phyloP scores from a whole-genome alignment of 2,888 invertebrate species.

The Brenthis daphne region DNA sequence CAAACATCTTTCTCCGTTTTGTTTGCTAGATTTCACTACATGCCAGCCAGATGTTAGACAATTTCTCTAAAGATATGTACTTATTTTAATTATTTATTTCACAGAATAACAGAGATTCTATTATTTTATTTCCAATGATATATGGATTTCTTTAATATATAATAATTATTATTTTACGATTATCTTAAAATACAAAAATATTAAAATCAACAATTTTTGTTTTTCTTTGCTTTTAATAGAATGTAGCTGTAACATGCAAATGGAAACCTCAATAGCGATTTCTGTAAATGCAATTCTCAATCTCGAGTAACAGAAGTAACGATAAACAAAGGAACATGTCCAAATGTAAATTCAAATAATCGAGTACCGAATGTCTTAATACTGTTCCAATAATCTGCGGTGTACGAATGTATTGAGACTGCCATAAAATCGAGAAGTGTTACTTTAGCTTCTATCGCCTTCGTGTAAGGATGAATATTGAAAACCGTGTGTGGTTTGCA shows the following conservation, averaged over 20 bases:
- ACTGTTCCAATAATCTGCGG: slow-evolving; percentile 9
- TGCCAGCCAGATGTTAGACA: slow-evolving; percentile 7
- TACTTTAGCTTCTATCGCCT: slow-evolving; percentile 12
- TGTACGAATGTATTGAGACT: slow-evolving; percentile 5
- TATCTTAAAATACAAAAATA: no score
- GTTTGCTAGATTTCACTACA: slow-evolving; percentile 23
- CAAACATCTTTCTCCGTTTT: slow-evolving; percentile 15
- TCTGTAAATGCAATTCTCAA: no score
- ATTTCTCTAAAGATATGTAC: slow-evolving; percentile 16
- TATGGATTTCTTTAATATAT: no score
- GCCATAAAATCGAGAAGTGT: not conserved
- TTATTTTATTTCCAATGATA: no score
- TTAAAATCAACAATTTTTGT: no score
- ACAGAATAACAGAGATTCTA: no score
- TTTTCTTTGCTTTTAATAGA: no score
- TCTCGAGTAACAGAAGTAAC: not conserved
- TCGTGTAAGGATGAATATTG: slow-evolving; percentile 14
- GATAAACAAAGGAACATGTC: not conserved
- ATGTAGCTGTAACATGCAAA: no score
- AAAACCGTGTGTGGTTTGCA: not conserved
- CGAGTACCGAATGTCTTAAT: slow-evolving; percentile 9
- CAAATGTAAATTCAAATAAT: slow-evolving; percentile 8
- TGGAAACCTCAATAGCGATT: no score
- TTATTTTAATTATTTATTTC: not conserved
- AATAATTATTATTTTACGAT: no score